Percentiles rank a stretch among this genome's conserved stretches.
phyloP scores from a whole-genome alignment of 2,888 invertebrate species.

The Hirtodrosophila duncani region DNA sequence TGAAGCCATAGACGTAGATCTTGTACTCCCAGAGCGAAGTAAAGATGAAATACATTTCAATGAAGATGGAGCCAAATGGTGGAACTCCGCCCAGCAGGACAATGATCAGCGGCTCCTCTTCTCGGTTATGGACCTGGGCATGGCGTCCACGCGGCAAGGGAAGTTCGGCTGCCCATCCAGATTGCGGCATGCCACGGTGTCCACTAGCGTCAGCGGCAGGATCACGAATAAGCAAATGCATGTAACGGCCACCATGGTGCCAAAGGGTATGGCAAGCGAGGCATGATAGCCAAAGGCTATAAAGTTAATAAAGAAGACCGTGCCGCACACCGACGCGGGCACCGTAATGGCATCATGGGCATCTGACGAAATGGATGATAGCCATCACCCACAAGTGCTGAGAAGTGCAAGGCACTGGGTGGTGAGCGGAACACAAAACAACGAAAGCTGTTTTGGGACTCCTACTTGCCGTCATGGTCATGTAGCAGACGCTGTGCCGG shows the following conservation, averaged over 20 bases:
- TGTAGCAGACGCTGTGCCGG: no score
- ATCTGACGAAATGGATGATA: constrained; percentile 99
- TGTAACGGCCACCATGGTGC: constrained; percentile 98
- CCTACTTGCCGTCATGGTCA: no score
- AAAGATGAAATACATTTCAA: constrained; percentile 99
- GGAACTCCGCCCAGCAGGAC: constrained; percentile 96
- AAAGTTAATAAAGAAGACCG: constrained; percentile 98
- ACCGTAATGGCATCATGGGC: constrained; percentile 97
- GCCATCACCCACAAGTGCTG: constrained; percentile 96
- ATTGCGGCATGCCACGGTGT: constrained; percentile 97
- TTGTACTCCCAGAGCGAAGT: constrained; percentile 99
- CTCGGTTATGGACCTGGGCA: constrained; percentile 94
- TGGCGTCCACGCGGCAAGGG: constrained; percentile 98
- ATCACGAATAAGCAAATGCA: constrained; percentile 99
- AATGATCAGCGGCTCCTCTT: constrained; percentile 97
- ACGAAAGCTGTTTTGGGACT: no score
- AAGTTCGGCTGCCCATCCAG: constrained; percentile 97
- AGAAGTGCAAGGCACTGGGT: constrained; percentile 93
- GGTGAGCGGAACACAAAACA: constrained; percentile 98
- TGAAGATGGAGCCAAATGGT: constrained; percentile 99
- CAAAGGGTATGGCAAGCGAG: constrained; percentile 98
- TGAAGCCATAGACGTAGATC: constrained; percentile 99
- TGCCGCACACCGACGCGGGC: constrained; percentile 95
- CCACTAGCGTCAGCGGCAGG: constrained; percentile 95
- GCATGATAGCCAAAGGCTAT: constrained; percentile 99